Evolutionary conservation across 2,113 vertebrate species (phyloP).

Genomic region (Cochlearius cochlearius): DNA sequence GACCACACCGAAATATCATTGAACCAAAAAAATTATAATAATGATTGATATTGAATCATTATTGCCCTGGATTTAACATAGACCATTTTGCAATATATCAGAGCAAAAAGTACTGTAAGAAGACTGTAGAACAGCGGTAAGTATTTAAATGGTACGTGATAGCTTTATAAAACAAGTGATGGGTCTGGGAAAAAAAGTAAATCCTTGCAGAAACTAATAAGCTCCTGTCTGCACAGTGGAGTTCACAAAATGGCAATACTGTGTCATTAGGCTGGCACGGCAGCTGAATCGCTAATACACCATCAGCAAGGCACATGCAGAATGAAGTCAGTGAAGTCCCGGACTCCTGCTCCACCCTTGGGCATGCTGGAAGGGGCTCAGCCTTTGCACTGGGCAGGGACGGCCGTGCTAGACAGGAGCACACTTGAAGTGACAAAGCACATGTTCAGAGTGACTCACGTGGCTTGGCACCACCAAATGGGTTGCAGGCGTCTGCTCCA

Average conservation of each 20-base stretch:
- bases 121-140: background rate
- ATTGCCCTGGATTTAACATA: background rate
- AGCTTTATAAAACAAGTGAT: background rate
- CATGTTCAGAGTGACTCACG: fast-evolving
- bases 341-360: fast-evolving
- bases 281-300: background rate
- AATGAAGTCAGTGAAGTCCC: background rate
- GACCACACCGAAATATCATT: background rate
- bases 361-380: background rate
- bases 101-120: background rate
- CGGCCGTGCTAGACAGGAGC: fast-evolving
- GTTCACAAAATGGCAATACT: slow-evolving; percentile 25
- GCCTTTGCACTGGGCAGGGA: background rate
- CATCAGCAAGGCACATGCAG: background rate
- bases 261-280: background rate
- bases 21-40: background rate
- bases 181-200: background rate
- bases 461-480: fast-evolving
- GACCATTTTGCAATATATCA: slow-evolving; percentile 18
- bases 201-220: slow-evolving; percentile 24
- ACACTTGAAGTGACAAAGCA: too few relatives aligned
- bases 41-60: slow-evolving; percentile 2
- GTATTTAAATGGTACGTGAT: slow-evolving; percentile 20
- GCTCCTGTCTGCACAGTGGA: background rate
- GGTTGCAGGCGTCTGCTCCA: background rate